These are phyloP conservation scores for Alethe castanea DNA, from an alignment of 2,113 vertebrate genomes.

Conservation along the genomic window DNA sequence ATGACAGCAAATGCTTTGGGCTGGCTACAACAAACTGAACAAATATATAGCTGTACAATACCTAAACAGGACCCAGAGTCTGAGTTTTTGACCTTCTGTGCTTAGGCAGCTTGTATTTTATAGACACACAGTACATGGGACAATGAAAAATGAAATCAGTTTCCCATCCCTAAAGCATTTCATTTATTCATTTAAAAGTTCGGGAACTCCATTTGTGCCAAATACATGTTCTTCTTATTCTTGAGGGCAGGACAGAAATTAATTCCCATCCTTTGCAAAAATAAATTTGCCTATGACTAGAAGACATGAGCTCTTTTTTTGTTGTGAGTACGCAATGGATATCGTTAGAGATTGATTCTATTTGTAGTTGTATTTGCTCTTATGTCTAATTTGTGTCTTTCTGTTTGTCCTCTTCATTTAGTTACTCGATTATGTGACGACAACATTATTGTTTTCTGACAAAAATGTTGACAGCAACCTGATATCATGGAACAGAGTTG, in stretches of 20 bases:
- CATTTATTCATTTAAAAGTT: background rate
- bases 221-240: background rate
- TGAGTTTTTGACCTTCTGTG: background rate
- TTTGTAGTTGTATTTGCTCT: background rate
- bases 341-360: background rate
- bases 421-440: conserved; percentile 93
- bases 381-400: background rate
- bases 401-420: conserved; percentile 46
- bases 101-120: background rate
- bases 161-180: background rate
- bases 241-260: background rate
- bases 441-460: conserved; percentile 92
- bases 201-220: background rate
- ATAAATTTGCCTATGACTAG: background rate
- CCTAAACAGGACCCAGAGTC: background rate
- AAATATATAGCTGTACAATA: background rate
- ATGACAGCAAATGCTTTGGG: background rate
- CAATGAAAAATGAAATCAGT: background rate
- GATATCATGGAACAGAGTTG: conserved; percentile 95
- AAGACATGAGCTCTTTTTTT: background rate
- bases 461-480: conserved; percentile 93
- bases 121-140: background rate
- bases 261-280: background rate
- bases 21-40: background rate
- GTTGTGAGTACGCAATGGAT: background rate